Percentiles rank a stretch among this genome's conserved stretches.
These are phyloP conservation scores for Polymixis lichenea DNA, from an alignment of 2,888 invertebrate genomes.

Conservation along the genomic window DNA sequence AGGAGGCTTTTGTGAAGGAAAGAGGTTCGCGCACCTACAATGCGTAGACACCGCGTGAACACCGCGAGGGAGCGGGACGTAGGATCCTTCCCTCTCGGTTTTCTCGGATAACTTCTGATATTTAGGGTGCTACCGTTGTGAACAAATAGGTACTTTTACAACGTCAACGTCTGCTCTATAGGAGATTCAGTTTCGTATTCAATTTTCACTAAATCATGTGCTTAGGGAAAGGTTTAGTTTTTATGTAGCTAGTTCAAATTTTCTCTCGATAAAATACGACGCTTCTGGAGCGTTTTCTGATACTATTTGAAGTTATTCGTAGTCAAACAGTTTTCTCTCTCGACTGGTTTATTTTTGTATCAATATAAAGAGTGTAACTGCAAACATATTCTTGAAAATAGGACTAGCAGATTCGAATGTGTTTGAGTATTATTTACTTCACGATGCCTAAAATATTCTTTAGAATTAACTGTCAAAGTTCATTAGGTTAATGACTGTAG, in stretches of 20 bases:
- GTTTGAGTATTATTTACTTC: not conserved
- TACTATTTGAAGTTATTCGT: conserved; percentile 35
- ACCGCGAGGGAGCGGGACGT: conserved; percentile 79
- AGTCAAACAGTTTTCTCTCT: conserved; percentile 26
- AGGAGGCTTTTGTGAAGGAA: conserved; percentile 88
- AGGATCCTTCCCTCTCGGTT: conserved; percentile 80
- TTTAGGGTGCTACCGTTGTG: conserved; percentile 79
- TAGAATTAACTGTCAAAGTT: conserved; percentile 1
- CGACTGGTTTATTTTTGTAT: conserved; percentile 29
- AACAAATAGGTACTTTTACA: conserved; percentile 81
- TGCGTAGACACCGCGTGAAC: conserved; percentile 81
- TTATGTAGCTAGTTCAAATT: conserved; percentile 49
- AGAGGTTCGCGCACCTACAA: conserved; percentile 88
- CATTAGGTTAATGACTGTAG: conserved; percentile 5
- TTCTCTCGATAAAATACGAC: conserved; percentile 38
- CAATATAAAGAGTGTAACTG: not conserved
- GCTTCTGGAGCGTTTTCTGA: conserved; percentile 8
- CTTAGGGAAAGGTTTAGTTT: conserved; percentile 68
- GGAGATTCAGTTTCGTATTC: conserved; percentile 75
- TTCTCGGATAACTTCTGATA: conserved; percentile 81
- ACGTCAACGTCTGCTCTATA: conserved; percentile 74
- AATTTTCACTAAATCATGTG: conserved; percentile 74
- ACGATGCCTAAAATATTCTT: not conserved
- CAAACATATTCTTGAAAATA: conserved; percentile 2
- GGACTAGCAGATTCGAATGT: not conserved